These are phyloP conservation scores for Pygoscelis adeliae DNA, from an alignment of 2,113 vertebrate genomes.

Conservation along the genomic window DNA sequence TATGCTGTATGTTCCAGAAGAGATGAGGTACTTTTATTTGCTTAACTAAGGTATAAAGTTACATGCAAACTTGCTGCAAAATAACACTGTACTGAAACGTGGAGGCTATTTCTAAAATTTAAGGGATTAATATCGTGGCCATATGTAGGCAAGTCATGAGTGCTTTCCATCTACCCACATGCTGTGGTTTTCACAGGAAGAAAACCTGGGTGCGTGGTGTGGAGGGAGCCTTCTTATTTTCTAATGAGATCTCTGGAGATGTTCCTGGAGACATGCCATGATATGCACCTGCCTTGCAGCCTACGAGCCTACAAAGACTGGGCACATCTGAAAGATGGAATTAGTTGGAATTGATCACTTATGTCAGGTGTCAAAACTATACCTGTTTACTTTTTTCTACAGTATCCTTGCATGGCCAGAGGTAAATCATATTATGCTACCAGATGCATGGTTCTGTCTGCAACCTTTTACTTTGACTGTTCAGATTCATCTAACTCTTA, in stretches of 20 bases:
- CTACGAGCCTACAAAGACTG: rapidly evolving
- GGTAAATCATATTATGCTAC: background rate
- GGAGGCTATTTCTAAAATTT: background rate
- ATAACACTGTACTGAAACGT: background rate
- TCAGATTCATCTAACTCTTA: background rate
- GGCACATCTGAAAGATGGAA: background rate
- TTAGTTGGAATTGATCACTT: background rate
- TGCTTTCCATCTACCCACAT: background rate
- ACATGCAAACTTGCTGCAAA: background rate
- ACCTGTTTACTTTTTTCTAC: background rate
- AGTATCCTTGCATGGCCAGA: background rate
- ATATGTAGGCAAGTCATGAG: background rate
- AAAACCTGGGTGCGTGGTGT: background rate
- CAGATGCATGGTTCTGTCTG: background rate
- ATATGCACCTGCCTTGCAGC: background rate
- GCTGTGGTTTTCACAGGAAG: background rate
- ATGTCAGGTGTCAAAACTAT: background rate
- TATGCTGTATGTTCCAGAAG: background rate
- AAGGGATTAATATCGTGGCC: background rate
- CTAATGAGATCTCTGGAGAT: background rate
- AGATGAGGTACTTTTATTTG: background rate
- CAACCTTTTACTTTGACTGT: background rate
- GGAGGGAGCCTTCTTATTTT: background rate
- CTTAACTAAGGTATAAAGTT: background rate
- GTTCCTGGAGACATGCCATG: background rate